These are phyloP conservation scores for Monopterus albus DNA, from an alignment of 2,113 vertebrate genomes.

Conservation along the genomic window DNA sequence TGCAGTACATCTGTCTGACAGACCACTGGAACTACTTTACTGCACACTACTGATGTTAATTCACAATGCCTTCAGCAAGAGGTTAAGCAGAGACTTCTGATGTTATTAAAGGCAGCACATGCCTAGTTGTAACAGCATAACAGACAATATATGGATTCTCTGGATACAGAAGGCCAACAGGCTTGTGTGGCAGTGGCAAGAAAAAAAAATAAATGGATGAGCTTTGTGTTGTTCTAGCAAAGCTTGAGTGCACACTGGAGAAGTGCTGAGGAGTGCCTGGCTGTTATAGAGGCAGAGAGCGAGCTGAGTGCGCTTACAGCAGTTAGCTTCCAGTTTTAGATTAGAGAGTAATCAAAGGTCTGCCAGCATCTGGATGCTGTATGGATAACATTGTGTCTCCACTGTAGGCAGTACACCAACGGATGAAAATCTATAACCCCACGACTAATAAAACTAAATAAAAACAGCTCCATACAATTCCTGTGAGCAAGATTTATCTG, in stretches of 20 bases:
- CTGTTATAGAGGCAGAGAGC: constrained; percentile 20
- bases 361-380: constrained; percentile 37
- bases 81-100: background rate
- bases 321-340: constrained; percentile 63
- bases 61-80: background rate
- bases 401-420: constrained; percentile 34
- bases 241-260: constrained; percentile 33
- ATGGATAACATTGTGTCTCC: constrained; percentile 48
- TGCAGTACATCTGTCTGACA: background rate
- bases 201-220: constrained; percentile 14
- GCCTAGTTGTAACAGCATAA: background rate
- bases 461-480: constrained; percentile 33
- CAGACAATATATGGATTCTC: constrained; percentile 15
- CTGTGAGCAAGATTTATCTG: too few species aligned
- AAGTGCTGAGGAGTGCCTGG: constrained; percentile 24
- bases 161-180: background rate
- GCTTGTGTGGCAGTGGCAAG: constrained; percentile 1
- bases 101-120: constrained; percentile 5
- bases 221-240: constrained; percentile 25
- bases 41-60: background rate
- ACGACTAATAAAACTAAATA: constrained; percentile 49
- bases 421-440: constrained; percentile 57
- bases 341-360: constrained; percentile 63
- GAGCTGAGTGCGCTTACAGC: constrained; percentile 47
- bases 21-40: background rate